Base-by-base conservation (phyloP, 1,140 invertebrate species). In the Drosophila asahinai region DNA sequence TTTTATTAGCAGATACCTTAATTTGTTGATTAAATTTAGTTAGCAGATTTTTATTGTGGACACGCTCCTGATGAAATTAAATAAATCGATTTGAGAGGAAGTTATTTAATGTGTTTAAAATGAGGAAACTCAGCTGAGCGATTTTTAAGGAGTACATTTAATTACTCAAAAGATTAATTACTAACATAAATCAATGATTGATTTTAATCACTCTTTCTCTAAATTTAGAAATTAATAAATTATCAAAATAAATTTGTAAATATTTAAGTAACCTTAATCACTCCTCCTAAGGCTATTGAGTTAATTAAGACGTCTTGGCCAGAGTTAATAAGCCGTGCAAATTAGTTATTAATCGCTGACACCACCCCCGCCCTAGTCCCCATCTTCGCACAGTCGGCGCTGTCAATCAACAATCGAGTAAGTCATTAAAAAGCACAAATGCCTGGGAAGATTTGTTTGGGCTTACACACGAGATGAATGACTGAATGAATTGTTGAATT, bases 401-500 rank as follows among this genome's bases (percentile, higher is more conserved):
- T 67, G 64, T 75, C 73, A 76, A 48, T 76, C 73, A 55, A 66
- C 47, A 59, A 40, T 78, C 77, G 67, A 68, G 67, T 48, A 33
- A 70, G 76, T 52, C 65, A 59, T 78, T 58, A 78, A 71, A 64
- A 38, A 47, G 22, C 40, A 71, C 65, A 54, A 78, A 78, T 47
- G 54, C n/a, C 58, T 59, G 74, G 11, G 65, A 71, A 58, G 64
- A 78, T 78, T 78, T 52, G 65, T 63, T 22, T 59, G 30, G 49
- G 57, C 48, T 59, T 66, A 68, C 51, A 57, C 43, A 33, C 49
- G 33, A 59, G 66, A 65, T 80, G 63, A 77, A 71, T 80, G 77
- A 70, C 48, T 80, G 76, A 80, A 83, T 86, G 84, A 83, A 70
- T 83, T 67, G 70, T 62, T 61, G 33, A 82, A 74, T 83, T 89